Percentiles rank a stretch among this genome's conserved stretches.
Evolutionary conservation across 2,797 vertebrate genomes (phyloP).

Genomic region (Dicrostonyx torquatus): DNA sequence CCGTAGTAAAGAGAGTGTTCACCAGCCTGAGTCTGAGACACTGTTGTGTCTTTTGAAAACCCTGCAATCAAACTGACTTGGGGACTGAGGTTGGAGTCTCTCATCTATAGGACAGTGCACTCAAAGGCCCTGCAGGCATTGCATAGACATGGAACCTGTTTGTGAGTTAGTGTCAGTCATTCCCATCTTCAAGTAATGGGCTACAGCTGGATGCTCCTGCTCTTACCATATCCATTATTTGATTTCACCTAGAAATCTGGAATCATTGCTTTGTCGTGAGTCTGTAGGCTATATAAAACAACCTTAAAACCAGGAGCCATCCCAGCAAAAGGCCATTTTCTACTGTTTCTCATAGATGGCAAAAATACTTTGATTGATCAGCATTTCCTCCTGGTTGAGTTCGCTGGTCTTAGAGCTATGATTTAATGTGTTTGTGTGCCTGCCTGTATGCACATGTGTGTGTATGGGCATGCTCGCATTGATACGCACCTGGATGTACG

Average conservation of each 20-base stretch:
- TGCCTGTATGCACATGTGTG: not conserved
- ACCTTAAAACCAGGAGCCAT: not conserved
- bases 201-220: not conserved
- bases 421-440: not conserved
- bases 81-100: no score
- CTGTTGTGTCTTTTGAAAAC: not conserved
- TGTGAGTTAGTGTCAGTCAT: not conserved
- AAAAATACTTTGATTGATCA: not conserved
- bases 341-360: not conserved
- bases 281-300: not conserved
- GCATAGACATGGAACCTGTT: rapidly evolving
- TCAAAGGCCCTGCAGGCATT: not conserved
- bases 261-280: rapidly evolving
- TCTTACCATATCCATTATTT: not conserved
- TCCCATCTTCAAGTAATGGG: not conserved
- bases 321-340: not conserved
- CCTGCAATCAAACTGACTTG: not conserved
- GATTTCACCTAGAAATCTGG: not conserved
- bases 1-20: not conserved
- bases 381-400: not conserved
- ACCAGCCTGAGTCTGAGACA: not conserved
- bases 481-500: not conserved
- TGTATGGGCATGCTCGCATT: no score
- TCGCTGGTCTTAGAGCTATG: no score
- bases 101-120: not conserved